A percentile compares a stretch with the other conserved stretches of the same genome.
Evolutionary conservation across 2,888 invertebrate genomes (phyloP).

Genomic region (Epicampocera succincta): DNA sequence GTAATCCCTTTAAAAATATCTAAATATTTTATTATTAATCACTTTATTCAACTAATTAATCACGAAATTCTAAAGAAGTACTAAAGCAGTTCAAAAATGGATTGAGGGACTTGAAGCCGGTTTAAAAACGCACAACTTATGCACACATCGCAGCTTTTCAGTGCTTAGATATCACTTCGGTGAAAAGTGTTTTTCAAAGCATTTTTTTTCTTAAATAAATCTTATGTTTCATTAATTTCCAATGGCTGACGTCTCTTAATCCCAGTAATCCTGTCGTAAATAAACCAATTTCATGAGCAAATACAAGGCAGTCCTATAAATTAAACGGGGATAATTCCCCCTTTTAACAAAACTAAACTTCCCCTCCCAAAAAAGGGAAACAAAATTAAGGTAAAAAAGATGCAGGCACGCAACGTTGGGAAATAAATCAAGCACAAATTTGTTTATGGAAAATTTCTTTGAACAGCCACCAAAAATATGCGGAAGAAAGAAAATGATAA

Average conservation of each 20-base stretch:
- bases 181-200: too few species aligned
- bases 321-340: conserved; percentile 16
- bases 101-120: too few species aligned
- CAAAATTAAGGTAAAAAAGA: conserved; percentile 32
- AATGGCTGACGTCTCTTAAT: conserved; percentile 71
- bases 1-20: too few species aligned
- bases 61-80: too few species aligned
- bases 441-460: conserved; percentile 16
- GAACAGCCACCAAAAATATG: conserved; percentile 21
- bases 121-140: too few species aligned
- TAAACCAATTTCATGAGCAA: conserved; percentile 61
- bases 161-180: too few species aligned
- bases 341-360: background rate
- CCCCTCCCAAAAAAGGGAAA: background rate
- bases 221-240: conserved; percentile 76
- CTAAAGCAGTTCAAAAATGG: too few species aligned
- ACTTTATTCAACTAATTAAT: too few species aligned
- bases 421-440: conserved; percentile 63
- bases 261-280: conserved; percentile 78
- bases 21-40: too few species aligned
- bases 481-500: background rate
- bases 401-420: conserved; percentile 46
- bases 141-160: too few species aligned
- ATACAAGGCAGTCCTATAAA: conserved; percentile 15
- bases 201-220: conserved; percentile 68